Percentiles rank a stretch among this genome's conserved stretches.
These are phyloP conservation scores for Eupristina koningsbergeri DNA, from an alignment of 1,140 invertebrate genomes.

Conservation along the genomic window DNA sequence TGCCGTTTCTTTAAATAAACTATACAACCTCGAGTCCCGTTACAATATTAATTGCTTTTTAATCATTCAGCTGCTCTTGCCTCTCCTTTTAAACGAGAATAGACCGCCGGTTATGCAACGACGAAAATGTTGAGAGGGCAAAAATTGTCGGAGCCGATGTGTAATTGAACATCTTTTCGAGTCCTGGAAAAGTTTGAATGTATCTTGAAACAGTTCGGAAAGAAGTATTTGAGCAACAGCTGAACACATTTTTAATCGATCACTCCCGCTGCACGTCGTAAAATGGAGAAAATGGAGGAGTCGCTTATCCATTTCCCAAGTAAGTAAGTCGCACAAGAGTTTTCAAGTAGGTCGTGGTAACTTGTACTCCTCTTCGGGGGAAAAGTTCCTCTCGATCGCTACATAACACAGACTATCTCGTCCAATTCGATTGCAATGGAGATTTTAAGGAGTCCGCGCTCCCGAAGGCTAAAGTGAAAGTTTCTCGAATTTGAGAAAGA, in stretches of 20 bases:
- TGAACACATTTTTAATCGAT: too few species aligned
- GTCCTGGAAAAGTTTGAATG: too few species aligned
- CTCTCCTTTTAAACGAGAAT: background rate
- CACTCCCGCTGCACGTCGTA: background rate
- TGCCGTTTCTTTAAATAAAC: background rate
- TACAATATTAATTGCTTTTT: background rate
- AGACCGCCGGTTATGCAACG: too few species aligned
- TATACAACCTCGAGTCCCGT: background rate
- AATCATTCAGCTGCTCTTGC: background rate
- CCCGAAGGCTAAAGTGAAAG: background rate
- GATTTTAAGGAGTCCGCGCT: too few species aligned
- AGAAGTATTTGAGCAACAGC: background rate
- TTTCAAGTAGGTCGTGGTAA: conserved; percentile 37
- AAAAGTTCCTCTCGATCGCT: background rate
- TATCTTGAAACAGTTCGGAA: too few species aligned
- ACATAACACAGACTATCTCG: background rate
- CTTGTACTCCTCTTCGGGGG: background rate
- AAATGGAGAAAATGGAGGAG: conserved; percentile 22
- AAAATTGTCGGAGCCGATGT: too few species aligned
- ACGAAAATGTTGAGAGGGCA: too few species aligned
- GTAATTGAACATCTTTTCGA: too few species aligned
- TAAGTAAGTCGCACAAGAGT: conserved; percentile 34
- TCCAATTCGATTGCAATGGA: background rate
- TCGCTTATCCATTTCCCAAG: conserved; percentile 10
- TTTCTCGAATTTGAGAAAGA: background rate